These are phyloP conservation scores for Drosophila murphyi DNA, from an alignment of 1,140 invertebrate genomes.

Conservation along the genomic window DNA sequence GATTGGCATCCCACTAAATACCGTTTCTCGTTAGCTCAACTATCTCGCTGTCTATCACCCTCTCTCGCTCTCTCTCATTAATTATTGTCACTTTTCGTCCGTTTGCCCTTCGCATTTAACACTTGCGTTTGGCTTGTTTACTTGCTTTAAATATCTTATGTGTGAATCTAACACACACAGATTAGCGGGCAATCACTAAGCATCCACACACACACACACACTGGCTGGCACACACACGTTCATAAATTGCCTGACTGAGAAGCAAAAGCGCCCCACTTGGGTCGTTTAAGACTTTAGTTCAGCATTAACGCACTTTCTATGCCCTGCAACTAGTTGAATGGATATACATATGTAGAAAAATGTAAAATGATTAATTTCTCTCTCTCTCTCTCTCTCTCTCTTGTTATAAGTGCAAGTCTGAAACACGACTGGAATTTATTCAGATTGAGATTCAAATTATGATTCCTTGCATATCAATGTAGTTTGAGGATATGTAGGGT, in stretches of 20 bases:
- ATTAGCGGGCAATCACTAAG: no score
- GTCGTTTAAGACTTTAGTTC: slow-evolving; percentile 5
- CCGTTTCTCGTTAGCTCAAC: slow-evolving; percentile 1
- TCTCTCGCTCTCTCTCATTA: slow-evolving; percentile 17
- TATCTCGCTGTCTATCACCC: slow-evolving; percentile 3
- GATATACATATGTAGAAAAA: no score
- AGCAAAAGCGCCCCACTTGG: slow-evolving; percentile 32
- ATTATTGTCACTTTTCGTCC: slow-evolving; percentile 6
- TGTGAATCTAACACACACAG: slow-evolving; percentile 7
- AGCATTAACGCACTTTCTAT: not conserved
- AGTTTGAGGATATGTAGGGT: not conserved
- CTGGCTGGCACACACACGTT: not conserved
- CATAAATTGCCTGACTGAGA: slow-evolving; percentile 13
- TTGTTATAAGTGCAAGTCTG: no score
- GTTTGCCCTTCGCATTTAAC: slow-evolving; percentile 20
- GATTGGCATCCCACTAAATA: slow-evolving; percentile 34
- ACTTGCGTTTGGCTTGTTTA: slow-evolving; percentile 24
- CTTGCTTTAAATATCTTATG: slow-evolving; percentile 10
- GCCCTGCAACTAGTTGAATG: slow-evolving; percentile 2
- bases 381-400: no score
- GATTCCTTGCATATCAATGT: not conserved
- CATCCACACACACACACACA: slow-evolving; percentile 4
- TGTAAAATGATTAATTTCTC: no score
- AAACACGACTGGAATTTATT: no score
- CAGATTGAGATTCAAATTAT: no score